Conservation (phyloP, 2,113 vertebrate species). For the Tachysurus fulvidraco region DNA sequence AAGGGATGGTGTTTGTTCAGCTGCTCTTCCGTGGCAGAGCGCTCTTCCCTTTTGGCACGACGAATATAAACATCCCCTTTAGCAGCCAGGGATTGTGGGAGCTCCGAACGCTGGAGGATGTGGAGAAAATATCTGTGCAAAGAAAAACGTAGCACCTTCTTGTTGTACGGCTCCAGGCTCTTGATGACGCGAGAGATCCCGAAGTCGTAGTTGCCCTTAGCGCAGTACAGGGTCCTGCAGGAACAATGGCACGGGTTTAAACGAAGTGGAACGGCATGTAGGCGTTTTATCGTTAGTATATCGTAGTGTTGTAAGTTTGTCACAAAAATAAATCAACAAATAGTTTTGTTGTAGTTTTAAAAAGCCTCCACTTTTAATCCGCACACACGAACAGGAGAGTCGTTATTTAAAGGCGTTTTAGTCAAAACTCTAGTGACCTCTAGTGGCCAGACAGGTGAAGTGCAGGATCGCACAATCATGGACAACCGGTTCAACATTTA, state of each 20-base stretch:
- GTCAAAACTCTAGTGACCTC: background rate
- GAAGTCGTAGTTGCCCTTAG: constrained; percentile 95
- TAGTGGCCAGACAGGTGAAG: too few relatives aligned
- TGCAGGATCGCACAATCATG: too few relatives aligned
- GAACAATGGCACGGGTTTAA: background rate
- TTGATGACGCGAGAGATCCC: constrained; percentile 96
- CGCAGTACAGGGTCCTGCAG: constrained; percentile 88
- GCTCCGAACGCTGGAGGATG: background rate
- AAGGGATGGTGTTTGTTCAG: constrained; percentile 45
- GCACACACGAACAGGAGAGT: background rate
- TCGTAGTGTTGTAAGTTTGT: background rate
- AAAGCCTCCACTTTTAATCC: background rate
- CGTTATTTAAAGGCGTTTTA: background rate
- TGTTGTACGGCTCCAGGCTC: constrained; percentile 93
- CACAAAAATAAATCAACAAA: background rate
- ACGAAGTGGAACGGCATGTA: too few relatives aligned
- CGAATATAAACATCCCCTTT: constrained; percentile 7
- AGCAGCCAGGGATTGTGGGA: background rate
- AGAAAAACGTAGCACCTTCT: constrained; percentile 75
- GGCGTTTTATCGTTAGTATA: background rate
- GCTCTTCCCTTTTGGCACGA: constrained; percentile 1
- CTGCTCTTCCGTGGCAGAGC: constrained; percentile 19
- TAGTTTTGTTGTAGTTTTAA: background rate
- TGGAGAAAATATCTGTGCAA: background rate
- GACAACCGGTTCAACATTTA: too few relatives aligned